These are phyloP conservation scores for Corythornis cristatus DNA, from an alignment of 2,113 vertebrate species.

Conservation along the genomic window DNA sequence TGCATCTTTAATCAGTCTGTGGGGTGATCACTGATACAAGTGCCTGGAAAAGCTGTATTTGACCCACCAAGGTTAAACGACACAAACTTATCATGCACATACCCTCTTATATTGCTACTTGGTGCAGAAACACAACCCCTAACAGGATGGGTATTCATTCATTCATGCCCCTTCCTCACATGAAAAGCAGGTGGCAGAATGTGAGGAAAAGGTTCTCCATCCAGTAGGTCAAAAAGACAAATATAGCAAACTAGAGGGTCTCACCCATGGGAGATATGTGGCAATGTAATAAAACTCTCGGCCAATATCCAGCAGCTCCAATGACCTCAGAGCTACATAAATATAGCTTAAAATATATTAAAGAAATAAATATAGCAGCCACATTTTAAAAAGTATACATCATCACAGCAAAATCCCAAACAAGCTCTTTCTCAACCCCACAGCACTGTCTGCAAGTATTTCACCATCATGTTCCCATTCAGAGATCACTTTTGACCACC, in stretches of 20 bases:
- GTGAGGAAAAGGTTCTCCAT: not conserved
- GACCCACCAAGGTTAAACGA: not conserved
- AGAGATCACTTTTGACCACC: not conserved
- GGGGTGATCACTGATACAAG: not conserved
- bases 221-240: not conserved
- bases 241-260: not conserved
- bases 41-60: not conserved
- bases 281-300: not conserved
- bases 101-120: fast-evolving
- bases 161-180: not conserved
- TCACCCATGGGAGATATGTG: not conserved
- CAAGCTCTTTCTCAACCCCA: not conserved
- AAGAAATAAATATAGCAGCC: not conserved
- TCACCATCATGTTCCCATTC: not conserved
- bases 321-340: not conserved
- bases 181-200: not conserved
- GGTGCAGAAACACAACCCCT: not conserved
- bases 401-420: not conserved
- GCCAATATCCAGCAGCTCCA: not conserved
- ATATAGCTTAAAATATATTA: not conserved
- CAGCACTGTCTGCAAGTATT: not conserved
- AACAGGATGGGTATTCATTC: not conserved
- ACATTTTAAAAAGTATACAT: not conserved
- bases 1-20: not conserved
- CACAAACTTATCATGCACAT: not conserved